Conservation (phyloP, 2,797 vertebrate genomes). For the Chromobotia macracanthus region DNA sequence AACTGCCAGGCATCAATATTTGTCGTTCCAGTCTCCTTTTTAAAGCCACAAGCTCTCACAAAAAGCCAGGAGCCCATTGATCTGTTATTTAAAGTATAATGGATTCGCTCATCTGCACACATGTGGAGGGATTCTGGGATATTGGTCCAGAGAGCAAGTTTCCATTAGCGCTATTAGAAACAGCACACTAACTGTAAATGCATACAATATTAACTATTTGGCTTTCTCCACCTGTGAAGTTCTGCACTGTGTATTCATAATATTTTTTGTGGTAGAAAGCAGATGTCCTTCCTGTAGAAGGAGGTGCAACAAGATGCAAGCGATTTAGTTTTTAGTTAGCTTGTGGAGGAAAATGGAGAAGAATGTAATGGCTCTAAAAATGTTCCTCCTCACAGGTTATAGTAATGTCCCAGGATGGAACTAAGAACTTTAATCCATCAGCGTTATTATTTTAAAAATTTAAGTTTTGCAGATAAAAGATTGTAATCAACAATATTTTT, state of each 20-base stretch:
- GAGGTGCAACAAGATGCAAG: not conserved
- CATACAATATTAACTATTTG: not conserved
- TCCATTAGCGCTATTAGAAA: constrained; percentile 3
- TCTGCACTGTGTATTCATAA: not conserved
- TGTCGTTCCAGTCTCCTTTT: not conserved
- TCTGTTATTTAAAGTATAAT: constrained; percentile 26
- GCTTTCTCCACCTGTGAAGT: not conserved
- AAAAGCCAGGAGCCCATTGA: constrained; percentile 2
- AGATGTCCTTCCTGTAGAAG: not conserved
- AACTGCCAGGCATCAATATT: not conserved
- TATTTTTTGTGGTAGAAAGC: not conserved
- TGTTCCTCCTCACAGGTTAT: not conserved
- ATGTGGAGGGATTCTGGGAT: constrained; percentile 7
- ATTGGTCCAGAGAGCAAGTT: not conserved
- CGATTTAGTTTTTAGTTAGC: constrained; percentile 13
- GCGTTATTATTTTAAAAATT: not conserved
- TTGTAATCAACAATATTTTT: not conserved
- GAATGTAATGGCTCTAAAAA: not conserved
- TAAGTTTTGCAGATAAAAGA: not conserved
- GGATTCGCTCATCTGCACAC: not conserved
- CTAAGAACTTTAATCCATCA: not conserved
- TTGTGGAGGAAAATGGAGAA: not conserved
- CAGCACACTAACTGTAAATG: constrained; percentile 15
- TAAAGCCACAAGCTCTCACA: constrained; percentile 30
- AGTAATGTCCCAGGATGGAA: not conserved